Evolutionary conservation across 2,888 invertebrate species (phyloP).

Genomic region (Mongoloraphidia duomilia): DNA sequence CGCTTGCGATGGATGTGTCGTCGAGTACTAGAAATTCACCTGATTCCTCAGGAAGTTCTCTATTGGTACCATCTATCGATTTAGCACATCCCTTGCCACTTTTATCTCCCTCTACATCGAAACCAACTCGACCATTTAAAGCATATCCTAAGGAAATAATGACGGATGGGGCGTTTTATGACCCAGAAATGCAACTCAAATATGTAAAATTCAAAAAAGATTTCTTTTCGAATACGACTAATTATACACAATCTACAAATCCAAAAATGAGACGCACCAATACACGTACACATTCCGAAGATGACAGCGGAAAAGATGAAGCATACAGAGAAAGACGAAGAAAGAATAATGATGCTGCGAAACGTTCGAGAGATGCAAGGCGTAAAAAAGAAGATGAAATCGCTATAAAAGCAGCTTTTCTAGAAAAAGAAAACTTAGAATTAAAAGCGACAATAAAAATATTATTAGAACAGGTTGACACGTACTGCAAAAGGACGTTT

Average conservation of each 20-base stretch:
- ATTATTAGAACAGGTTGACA: no score
- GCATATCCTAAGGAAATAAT: slow-evolving; percentile 58
- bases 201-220: slow-evolving; percentile 57
- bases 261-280: slow-evolving; percentile 54
- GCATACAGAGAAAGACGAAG: slow-evolving; percentile 77
- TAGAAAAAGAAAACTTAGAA: slow-evolving; percentile 78
- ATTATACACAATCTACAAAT: slow-evolving; percentile 41
- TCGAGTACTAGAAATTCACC: no score
- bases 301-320: slow-evolving; percentile 44
- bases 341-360: slow-evolving; percentile 91
- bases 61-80: no score
- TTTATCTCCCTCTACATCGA: no score
- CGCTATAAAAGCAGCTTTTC: slow-evolving; percentile 71
- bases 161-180: slow-evolving; percentile 35
- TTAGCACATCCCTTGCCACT: no score
- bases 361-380: slow-evolving; percentile 80
- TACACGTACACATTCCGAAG: slow-evolving; percentile 13
- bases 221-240: slow-evolving; percentile 45
- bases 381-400: slow-evolving; percentile 85
- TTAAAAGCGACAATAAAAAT: slow-evolving; percentile 29
- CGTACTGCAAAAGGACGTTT: no score
- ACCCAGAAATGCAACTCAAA: slow-evolving; percentile 46
- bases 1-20: no score
- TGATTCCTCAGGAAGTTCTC: no score
- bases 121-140: slow-evolving; percentile 44